Evolutionary conservation across 1,140 invertebrate genomes (phyloP), one percentile per base, ranked within the genome.

Genomic region (Melipona quadrifasciata): DNA sequence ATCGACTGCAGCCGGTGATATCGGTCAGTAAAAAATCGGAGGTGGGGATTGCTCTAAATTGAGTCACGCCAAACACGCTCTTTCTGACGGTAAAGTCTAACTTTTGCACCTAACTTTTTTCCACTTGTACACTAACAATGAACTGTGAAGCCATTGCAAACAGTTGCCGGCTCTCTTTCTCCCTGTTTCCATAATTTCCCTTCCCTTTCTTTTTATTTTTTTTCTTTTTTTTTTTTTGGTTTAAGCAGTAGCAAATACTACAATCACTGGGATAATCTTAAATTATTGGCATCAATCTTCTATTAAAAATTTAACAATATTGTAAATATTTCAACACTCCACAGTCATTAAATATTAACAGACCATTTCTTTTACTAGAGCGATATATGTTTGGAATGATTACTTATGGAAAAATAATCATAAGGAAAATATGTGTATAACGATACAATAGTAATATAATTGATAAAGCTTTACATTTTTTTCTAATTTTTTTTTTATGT

Each of bases 1-100:
- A 94, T 90, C 93, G 91, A 75, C 87, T 94, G 73, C 93, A 93
- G 86, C 93, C 93, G 58, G 87, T 94, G 71, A 87, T 93, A 91
- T 92, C 93, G 92, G 94, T 94, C 76, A 93, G 93, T 93, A 92
- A 87, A 87, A 85, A 90, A 84, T 88, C 80, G 83, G 84, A 85
- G 84, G 82, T 91, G 87, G 87, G 82, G 82, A 91, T 90, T 89
- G 86, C 89, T 83, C 86, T 90, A 86, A 90, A 87, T 90, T 86
- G 86, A 90, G 80, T 90, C 89, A 89, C 82, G 89, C 88, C 89
- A 90, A 90, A 89, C 86, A 89, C 89, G 82, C 86, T 89, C 80
- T 89, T 88, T 88, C 84, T 68, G 80, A 90, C 70, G 89, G 82
- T 90, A 91, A 90, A 86, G 85, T 89, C 86, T 77, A 85, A 85